Percentiles rank a stretch among this genome's conserved stretches.
Evolutionary conservation across 2,797 vertebrate genomes (phyloP).

Genomic region (Peromyscus nudipes): DNA sequence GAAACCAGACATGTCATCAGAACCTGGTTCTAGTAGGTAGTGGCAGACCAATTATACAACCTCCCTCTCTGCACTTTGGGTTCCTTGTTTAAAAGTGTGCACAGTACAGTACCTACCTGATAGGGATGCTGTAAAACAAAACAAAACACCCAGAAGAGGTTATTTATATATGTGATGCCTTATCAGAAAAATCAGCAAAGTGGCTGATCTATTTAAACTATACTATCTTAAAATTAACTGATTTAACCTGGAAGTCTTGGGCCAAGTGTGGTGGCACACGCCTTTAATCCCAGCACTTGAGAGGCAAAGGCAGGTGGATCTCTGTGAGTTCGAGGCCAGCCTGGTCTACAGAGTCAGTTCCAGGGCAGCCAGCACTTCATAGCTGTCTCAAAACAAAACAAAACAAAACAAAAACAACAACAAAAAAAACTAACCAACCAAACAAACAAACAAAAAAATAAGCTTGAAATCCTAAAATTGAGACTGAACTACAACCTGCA

Average conservation of each 20-base stretch:
- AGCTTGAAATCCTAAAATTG: background rate
- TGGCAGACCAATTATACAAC: background rate
- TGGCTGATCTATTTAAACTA: background rate
- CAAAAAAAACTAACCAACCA: background rate
- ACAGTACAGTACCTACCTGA: background rate
- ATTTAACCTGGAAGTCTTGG: background rate
- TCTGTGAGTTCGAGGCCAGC: background rate
- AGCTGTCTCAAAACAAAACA: background rate
- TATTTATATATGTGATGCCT: background rate
- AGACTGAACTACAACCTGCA: background rate
- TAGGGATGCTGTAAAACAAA: slow-evolving; percentile 1
- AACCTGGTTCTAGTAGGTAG: background rate
- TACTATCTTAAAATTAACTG: slow-evolving; percentile 44
- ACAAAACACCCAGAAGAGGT: background rate
- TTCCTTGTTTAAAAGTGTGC: slow-evolving; percentile 15
- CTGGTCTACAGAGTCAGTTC: background rate
- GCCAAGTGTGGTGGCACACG: background rate
- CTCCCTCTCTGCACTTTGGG: slow-evolving; percentile 2
- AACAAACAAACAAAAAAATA: background rate
- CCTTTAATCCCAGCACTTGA: background rate
- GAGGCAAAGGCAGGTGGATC: background rate
- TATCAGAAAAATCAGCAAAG: slow-evolving; percentile 48
- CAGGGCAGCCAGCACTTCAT: background rate
- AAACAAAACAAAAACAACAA: background rate
- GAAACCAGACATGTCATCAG: background rate